Evolutionary conservation across 37 sponge, comb jelly and placozoan species (phyloP).

Genomic region (Mnemiopsis leidyi): DNA sequence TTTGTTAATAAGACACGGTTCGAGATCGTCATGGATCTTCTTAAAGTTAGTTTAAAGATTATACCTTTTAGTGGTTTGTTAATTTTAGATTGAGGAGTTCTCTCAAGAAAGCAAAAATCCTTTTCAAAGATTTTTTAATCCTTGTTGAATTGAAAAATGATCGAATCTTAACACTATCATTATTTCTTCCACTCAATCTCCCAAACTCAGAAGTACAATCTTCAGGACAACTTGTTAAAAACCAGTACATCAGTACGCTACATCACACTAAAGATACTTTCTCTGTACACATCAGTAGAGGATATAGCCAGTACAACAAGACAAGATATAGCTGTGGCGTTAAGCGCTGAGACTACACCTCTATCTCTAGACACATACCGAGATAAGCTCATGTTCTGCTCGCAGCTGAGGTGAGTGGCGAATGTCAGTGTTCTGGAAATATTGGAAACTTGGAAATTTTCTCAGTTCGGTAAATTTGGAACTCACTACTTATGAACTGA

Average conservation of each 20-base stretch:
- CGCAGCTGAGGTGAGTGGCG: slow-evolving; percentile 8
- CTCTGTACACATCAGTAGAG: background rate
- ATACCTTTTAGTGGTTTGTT: too few species aligned
- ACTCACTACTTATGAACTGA: too few species aligned
- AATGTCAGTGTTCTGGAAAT: too few species aligned
- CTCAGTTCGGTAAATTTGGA: too few species aligned
- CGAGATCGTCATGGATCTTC: background rate
- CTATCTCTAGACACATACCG: slow-evolving; percentile 30
- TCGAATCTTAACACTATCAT: too few species aligned
- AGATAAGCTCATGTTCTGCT: slow-evolving; percentile 3
- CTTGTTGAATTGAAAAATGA: too few species aligned
- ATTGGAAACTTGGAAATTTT: too few species aligned
- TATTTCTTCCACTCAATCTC: too few species aligned
- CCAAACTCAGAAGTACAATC: too few species aligned
- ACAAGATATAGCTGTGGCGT: background rate
- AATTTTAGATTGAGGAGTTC: too few species aligned
- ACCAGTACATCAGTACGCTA: background rate
- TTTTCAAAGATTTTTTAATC: too few species aligned
- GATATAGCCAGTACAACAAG: background rate
- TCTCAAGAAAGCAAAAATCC: too few species aligned
- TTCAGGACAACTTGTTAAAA: slow-evolving; percentile 20
- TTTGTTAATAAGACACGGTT: background rate
- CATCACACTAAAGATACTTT: slow-evolving; percentile 11
- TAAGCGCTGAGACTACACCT: slow-evolving; percentile 28
- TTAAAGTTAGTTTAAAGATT: background rate